Conservation (phyloP, 2,888 invertebrate genomes). For the Sinodicranocentrus sp. region DNA sequence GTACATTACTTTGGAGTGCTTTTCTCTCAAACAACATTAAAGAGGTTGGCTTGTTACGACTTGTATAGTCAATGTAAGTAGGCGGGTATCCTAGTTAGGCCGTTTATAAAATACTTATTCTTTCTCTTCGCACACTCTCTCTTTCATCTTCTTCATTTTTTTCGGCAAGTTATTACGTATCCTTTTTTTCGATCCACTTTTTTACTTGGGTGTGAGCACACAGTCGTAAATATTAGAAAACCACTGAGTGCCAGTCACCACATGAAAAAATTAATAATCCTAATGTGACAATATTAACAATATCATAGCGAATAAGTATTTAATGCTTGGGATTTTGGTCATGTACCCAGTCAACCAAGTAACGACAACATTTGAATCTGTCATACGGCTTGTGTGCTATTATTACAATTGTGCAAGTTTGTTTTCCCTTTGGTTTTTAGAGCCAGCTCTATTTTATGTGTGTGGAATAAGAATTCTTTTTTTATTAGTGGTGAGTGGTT, state of each 20-base stretch:
- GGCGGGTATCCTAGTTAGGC: conserved; percentile 25
- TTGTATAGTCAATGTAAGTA: no score
- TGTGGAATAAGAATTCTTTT: neutral
- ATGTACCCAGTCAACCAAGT: conserved; percentile 25
- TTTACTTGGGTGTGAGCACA: no score
- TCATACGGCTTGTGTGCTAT: conserved; percentile 3
- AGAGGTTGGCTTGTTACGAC: no score
- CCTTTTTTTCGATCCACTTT: no score
- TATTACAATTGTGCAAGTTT: neutral
- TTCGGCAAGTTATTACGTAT: no score
- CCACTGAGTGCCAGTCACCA: no score
- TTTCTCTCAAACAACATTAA: no score
- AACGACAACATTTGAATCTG: conserved; percentile 17
- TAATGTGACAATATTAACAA: neutral
- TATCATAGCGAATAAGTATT: conserved; percentile 23
- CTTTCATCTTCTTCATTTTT: conserved; percentile 29
- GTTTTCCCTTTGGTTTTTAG: no score
- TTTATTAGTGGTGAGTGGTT: neutral
- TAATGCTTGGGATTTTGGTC: neutral
- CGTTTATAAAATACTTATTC: conserved; percentile 14
- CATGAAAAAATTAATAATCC: neutral
- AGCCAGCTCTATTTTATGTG: no score
- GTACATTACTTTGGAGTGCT: no score
- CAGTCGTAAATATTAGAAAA: neutral
- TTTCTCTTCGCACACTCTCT: conserved; percentile 26